A percentile compares a stretch with the other conserved stretches of the same genome.
phyloP scores from a whole-genome alignment of 2,113 vertebrate species.

The Ailuropoda melanoleuca region DNA sequence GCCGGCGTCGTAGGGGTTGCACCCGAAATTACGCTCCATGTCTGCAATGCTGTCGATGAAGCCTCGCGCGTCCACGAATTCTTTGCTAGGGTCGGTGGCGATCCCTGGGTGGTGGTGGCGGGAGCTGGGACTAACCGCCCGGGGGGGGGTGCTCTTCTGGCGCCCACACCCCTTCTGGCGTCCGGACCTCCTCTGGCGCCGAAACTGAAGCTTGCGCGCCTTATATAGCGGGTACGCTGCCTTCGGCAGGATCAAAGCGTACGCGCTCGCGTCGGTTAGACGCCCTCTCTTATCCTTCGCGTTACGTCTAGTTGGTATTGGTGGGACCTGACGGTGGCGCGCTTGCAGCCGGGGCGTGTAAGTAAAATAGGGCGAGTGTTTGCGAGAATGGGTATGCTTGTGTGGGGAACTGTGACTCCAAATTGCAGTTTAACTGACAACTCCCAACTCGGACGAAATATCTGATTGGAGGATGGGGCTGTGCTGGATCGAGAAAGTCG shows the following conservation, averaged over 20 bases:
- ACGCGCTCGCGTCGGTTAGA: accelerated
- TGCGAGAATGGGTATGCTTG: background rate
- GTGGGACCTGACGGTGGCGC: too few species aligned
- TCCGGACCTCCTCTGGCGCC: background rate
- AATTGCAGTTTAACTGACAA: background rate
- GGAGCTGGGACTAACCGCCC: accelerated
- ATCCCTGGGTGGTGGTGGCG: accelerated
- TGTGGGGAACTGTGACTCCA: background rate
- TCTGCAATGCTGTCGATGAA: background rate
- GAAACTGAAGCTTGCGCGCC: accelerated
- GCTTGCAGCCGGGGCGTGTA: accelerated
- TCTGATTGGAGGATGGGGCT: background rate
- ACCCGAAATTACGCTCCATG: background rate
- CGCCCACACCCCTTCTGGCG: background rate
- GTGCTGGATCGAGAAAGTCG: background rate
- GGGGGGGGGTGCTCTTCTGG: accelerated
- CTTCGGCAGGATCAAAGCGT: background rate
- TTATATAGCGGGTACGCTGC: background rate
- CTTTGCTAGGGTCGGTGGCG: accelerated
- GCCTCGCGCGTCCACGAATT: background rate
- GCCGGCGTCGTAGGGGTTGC: accelerated
- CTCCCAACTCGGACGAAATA: background rate
- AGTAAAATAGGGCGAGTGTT: background rate
- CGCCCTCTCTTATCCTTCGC: background rate
- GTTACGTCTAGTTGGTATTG: accelerated